Base-by-base conservation (phyloP, 2,113 vertebrate species). In the Lampris megalopsis region DNA sequence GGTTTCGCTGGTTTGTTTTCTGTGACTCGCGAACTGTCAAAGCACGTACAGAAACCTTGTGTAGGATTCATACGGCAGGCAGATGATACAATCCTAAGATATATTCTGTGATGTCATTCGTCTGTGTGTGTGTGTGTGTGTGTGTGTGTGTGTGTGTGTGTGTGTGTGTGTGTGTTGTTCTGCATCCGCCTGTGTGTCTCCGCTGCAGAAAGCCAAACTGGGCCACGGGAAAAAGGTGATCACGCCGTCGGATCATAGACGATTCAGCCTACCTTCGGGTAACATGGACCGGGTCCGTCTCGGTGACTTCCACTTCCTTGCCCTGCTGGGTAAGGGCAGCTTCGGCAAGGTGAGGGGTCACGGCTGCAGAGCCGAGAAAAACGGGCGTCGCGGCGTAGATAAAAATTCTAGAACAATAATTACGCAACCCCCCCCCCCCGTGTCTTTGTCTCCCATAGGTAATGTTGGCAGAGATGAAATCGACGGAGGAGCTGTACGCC, bases 241-340 rank as follows among this genome's bases (percentile, higher is more conserved):
- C 92, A 96, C 95, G 13, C 95, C 97, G 2, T 91, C 94, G 4
- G 97, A 97, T 87, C 96, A 98, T 80, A 93, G 95, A 77, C 94
- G 86, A 59, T 95, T 95, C 71, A 96, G 90, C 71, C 81, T 95
- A 48, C 96, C 96, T 0, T 97, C 95, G 67, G 96, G 96, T 84
- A 97, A 96, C 90, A 93, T 97, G 71, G 97, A 99, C 92, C 92
- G 94, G 54, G 94, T 98, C 80, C 96, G 95, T 49, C 96, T 99
- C 71, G 95, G 92, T 0, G 97, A 99, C 90, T 99, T 99, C 93
- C 96, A 96, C 89, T 99, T 99, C 82, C 95, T 99, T 88, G 97
- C 97, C 87, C 96, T 99, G 67, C 95, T 99, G 72, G 98, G 98
- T 40, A 99, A 99, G 75, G 98, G 98, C 43, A 99, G 98, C 83